Conservation (phyloP, 2,888 invertebrate species). For the Gasteruption jaculator region DNA sequence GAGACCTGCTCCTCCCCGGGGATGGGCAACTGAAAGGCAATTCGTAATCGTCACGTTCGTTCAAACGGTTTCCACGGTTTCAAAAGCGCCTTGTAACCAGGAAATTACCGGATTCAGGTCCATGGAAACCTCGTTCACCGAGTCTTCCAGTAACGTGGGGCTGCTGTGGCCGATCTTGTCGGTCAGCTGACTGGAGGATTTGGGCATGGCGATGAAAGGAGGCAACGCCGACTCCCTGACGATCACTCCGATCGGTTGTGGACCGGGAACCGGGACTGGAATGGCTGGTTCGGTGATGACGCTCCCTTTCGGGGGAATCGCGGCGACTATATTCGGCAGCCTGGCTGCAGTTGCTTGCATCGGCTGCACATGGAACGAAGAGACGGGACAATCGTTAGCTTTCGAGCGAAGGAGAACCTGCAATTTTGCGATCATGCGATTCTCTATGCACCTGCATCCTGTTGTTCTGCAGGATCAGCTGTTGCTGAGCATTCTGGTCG, state of each 20-base stretch:
- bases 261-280: constrained; percentile 3
- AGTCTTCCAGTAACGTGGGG: constrained; percentile 37
- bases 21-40: constrained; percentile 34
- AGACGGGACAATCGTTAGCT: constrained; percentile 4
- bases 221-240: constrained; percentile 30
- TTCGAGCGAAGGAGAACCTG: no score
- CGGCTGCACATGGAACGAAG: constrained; percentile 22
- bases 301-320: constrained; percentile 30
- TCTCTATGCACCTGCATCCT: constrained; percentile 34
- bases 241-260: constrained; percentile 23
- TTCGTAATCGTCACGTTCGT: background rate
- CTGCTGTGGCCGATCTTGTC: constrained; percentile 43
- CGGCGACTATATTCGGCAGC: constrained; percentile 34
- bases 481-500: constrained; percentile 27
- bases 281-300: constrained; percentile 22
- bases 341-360: constrained; percentile 25
- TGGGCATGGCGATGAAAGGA: constrained; percentile 45
- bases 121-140: constrained; percentile 43
- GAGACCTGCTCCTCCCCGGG: constrained; percentile 41
- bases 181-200: constrained; percentile 40
- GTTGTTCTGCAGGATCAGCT: constrained; percentile 31
- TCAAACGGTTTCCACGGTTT: no score
- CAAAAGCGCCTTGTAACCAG: no score
- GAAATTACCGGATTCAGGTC: constrained; percentile 39
- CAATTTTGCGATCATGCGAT: constrained; percentile 12